Percentiles rank a stretch among this genome's conserved stretches.
Evolutionary conservation across 2,797 vertebrate species (phyloP).

Genomic region (Clarias platycephalus): DNA sequence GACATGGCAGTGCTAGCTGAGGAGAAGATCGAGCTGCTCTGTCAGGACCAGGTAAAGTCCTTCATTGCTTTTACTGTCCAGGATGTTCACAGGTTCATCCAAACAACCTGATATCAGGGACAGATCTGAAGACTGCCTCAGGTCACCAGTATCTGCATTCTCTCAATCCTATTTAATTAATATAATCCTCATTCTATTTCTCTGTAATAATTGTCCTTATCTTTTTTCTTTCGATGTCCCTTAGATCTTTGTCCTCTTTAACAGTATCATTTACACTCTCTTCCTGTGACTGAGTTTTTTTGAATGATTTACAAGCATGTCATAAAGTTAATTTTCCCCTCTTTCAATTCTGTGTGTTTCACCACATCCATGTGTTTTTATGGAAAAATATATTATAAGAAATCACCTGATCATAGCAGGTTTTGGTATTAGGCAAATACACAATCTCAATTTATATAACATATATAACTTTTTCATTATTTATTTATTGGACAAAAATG

Average conservation of each 20-base stretch:
- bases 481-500: too few relatives aligned
- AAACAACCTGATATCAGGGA: not conserved
- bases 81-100: not conserved
- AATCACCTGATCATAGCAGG: too few relatives aligned
- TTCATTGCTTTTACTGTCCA: not conserved
- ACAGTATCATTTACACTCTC: not conserved
- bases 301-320: not conserved
- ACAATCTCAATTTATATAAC: too few relatives aligned
- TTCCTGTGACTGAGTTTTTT: not conserved
- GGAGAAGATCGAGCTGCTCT: constrained; percentile 95
- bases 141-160: not conserved
- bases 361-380: too few relatives aligned
- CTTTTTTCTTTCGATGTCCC: not conserved
- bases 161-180: not conserved
- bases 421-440: too few relatives aligned
- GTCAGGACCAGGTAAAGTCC: constrained; percentile 91
- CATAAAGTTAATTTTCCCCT: too few relatives aligned
- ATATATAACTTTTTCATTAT: too few relatives aligned
- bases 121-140: not conserved
- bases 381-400: too few relatives aligned
- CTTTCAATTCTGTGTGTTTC: too few relatives aligned
- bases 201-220: not conserved
- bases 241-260: not conserved
- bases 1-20: constrained; percentile 83
- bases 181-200: not conserved